Evolutionary conservation across 2,888 invertebrate species (phyloP).

Genomic region (Heliconius sara): DNA sequence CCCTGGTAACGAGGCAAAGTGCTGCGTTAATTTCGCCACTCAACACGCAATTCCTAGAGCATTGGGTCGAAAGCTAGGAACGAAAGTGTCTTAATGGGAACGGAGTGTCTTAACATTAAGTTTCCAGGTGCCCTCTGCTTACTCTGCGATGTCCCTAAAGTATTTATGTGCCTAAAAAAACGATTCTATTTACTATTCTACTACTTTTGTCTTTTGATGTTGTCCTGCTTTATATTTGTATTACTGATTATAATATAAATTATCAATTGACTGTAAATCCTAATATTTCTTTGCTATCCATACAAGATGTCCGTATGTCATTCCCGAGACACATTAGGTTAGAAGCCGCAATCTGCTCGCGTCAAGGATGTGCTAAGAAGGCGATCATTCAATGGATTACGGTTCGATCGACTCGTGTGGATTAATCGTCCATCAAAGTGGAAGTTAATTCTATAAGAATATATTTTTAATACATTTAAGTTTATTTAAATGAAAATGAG

Average conservation of each 20-base stretch:
- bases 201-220: no score
- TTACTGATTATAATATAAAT: neutral
- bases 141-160: no score
- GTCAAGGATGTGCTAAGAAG: constrained; percentile 44
- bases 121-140: no score
- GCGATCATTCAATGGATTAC: constrained; percentile 40
- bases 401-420: constrained; percentile 22
- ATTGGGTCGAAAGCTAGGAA: no score
- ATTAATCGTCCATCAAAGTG: neutral
- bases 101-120: no score
- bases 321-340: constrained; percentile 21
- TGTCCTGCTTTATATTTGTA: no score
- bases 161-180: no score
- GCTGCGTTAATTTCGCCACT: neutral
- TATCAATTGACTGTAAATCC: neutral
- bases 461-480: no score
- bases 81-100: no score
- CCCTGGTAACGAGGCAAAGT: neutral
- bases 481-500: no score
- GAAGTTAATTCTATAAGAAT: neutral
- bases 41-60: neutral
- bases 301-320: constrained; percentile 4
- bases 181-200: no score
- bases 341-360: constrained; percentile 42
- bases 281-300: neutral